Conservation (phyloP, 2,113 vertebrate genomes). For the Entomyzon cyanotis region DNA sequence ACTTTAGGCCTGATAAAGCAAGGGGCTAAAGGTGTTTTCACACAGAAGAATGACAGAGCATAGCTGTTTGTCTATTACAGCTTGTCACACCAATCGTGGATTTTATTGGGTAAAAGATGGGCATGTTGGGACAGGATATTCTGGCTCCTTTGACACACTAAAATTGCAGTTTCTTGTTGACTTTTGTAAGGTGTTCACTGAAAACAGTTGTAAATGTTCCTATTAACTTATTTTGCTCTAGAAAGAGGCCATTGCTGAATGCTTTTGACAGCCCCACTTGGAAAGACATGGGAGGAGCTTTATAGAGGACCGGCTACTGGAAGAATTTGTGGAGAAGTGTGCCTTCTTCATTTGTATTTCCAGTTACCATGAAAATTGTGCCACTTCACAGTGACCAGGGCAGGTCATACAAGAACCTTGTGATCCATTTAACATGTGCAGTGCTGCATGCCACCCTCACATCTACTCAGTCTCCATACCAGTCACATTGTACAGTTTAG, state of each 20-base stretch:
- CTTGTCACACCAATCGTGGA: background rate
- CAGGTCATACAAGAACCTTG: background rate
- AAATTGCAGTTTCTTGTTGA: slow-evolving; percentile 3
- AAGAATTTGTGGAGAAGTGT: background rate
- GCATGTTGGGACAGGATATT: slow-evolving; percentile 11
- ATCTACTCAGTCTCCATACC: background rate
- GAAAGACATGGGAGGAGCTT: background rate
- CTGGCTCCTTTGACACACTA: background rate
- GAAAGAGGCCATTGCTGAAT: background rate
- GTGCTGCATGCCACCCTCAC: background rate
- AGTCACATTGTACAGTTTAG: background rate
- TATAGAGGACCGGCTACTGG: background rate
- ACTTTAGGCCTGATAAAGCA: slow-evolving; percentile 27
- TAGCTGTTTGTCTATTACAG: slow-evolving; percentile 4
- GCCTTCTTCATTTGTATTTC: background rate
- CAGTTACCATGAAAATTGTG: background rate
- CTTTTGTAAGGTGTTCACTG: background rate
- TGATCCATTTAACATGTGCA: background rate
- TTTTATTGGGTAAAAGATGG: slow-evolving; percentile 33
- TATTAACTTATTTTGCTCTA: background rate
- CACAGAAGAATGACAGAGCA: background rate
- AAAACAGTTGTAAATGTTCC: background rate
- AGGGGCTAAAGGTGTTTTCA: background rate
- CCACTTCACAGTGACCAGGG: background rate
- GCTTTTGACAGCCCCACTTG: background rate